Percentiles rank a stretch among this genome's conserved stretches.
phyloP scores from a whole-genome alignment of 1,140 invertebrate species.

The Leguminivora glycinivorella region DNA sequence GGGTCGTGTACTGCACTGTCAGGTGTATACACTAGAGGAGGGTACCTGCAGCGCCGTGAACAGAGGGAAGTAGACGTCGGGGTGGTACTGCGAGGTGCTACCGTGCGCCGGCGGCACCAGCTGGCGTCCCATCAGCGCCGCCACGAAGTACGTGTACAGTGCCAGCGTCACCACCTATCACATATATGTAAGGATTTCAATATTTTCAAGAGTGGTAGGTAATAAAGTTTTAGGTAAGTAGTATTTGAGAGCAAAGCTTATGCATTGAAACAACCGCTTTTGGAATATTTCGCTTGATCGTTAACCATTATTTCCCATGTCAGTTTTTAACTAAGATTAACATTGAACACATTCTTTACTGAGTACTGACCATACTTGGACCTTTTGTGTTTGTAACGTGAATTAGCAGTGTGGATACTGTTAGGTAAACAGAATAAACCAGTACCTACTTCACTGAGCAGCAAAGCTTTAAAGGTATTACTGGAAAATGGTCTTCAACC shows the following conservation, averaged over 20 bases:
- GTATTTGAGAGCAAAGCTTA: no score
- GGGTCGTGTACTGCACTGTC: constrained; percentile 95
- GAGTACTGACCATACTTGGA: no score
- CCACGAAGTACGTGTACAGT: constrained; percentile 94
- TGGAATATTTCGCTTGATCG: no score
- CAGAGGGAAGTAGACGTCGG: constrained; percentile 95
- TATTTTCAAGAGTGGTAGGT: no score
- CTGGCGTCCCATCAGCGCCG: constrained; percentile 90
- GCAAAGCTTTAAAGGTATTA: neutral
- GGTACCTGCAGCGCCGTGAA: constrained; percentile 93
- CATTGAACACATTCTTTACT: no score
- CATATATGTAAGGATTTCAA: neutral
- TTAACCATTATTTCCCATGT: no score
- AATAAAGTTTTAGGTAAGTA: no score
- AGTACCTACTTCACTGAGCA: neutral
- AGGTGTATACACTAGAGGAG: no score
- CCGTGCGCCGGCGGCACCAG: constrained; percentile 84
- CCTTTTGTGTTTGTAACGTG: no score
- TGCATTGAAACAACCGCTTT: no score
- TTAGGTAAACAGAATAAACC: neutral
- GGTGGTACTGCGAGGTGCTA: constrained; percentile 82
- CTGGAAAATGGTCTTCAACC: neutral
- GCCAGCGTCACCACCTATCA: constrained; percentile 94
- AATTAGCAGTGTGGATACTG: no score
- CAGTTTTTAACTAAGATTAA: no score